Conservation (phyloP, 2,797 vertebrate species). For the Scomberomorus guttatus region DNA sequence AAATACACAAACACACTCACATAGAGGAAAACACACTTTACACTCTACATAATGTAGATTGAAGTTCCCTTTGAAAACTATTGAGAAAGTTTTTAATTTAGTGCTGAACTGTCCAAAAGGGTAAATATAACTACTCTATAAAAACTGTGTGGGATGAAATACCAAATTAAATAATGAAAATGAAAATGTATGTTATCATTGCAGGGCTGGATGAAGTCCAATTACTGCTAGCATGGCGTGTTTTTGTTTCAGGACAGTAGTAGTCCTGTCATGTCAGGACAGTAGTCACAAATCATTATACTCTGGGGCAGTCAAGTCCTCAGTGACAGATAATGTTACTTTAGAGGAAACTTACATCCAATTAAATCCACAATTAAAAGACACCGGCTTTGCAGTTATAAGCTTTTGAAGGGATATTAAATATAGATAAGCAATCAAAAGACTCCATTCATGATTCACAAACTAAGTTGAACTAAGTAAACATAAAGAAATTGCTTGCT, state of each 20-base stretch:
- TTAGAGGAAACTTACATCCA: conserved; percentile 38
- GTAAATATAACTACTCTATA: conserved; percentile 12
- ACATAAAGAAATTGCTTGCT: background rate
- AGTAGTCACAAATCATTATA: conserved; percentile 39
- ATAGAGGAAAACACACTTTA: background rate
- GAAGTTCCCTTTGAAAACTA: conserved; percentile 3
- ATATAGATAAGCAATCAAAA: conserved; percentile 46
- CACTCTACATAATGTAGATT: background rate
- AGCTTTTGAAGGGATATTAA: conserved; percentile 31
- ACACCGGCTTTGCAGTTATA: conserved; percentile 12
- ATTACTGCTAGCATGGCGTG: conserved; percentile 25
- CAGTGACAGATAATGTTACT: conserved; percentile 37
- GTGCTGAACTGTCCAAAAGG: conserved; percentile 1
- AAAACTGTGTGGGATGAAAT: conserved; percentile 14
- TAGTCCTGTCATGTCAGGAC: too few species aligned
- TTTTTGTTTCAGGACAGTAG: too few species aligned
- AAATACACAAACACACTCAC: background rate
- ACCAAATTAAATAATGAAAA: conserved; percentile 38
- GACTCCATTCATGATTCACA: conserved; percentile 17
- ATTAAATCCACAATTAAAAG: conserved; percentile 50
- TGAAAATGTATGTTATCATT: conserved; percentile 41
- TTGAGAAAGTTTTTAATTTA: conserved; percentile 17
- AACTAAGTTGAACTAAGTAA: conserved; percentile 21
- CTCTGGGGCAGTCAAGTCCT: conserved; percentile 9
- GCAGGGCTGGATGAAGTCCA: conserved; percentile 32